A percentile compares a stretch with the other conserved stretches of the same genome.
Conservation (phyloP, 2,113 vertebrate genomes). For the Pluvianellus socialis region DNA sequence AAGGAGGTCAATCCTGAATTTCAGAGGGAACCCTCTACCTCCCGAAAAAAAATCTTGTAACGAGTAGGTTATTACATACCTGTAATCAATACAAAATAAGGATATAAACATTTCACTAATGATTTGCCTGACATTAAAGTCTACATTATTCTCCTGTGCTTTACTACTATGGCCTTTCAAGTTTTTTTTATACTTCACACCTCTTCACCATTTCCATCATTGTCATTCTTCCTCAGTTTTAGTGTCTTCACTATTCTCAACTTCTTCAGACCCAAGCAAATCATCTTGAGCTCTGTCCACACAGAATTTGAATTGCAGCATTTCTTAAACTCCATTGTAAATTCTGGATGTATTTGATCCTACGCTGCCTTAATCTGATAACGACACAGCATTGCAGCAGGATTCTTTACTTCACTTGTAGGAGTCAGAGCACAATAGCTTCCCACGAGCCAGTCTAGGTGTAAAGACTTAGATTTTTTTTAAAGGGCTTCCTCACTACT, state of each 20-base stretch:
- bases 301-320: background rate
- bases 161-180: background rate
- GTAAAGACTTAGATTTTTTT: background rate
- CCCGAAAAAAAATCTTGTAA: background rate
- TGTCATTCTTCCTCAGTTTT: background rate
- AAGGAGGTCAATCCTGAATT: background rate
- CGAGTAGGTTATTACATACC: background rate
- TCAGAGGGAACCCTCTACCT: background rate
- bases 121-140: background rate
- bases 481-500: background rate
- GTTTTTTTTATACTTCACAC: background rate
- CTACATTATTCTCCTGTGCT: background rate
- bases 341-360: too few species aligned
- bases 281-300: background rate
- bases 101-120: background rate
- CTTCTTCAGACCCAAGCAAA: background rate
- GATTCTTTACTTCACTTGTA: too few species aligned
- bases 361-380: too few species aligned
- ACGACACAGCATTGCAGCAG: too few species aligned
- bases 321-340: background rate
- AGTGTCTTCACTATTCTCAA: background rate
- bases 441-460: too few species aligned
- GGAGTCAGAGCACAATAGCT: too few species aligned
- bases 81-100: background rate
- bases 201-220: background rate